Base-by-base conservation (phyloP, 2,113 vertebrate species). In the Gallinago jamesoni region DNA sequence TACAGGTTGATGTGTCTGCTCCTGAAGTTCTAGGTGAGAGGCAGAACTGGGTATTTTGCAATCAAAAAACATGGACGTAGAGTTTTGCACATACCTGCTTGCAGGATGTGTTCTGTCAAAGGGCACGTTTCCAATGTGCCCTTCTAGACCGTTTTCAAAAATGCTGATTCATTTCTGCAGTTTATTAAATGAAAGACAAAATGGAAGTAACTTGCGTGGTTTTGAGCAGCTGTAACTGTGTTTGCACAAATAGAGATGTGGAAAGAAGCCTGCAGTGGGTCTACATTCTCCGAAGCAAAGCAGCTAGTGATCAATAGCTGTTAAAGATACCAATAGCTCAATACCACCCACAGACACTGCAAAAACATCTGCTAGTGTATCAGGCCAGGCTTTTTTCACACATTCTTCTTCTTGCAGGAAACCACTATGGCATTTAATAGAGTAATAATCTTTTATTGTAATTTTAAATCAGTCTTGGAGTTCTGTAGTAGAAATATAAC, bases 291-390 rank as follows among this genome's bases (percentile, higher is more conserved):
- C 88, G 68, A 83, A 94, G 72, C 79, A 59, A 74, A 93, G 53
- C 89, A 92, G 86, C 76, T 87, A 83, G 56, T 50, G 76, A 90
- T 96, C 94, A 93, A 63, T 96, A 81, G 79, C 73, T 95, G 67
- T 79, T 91, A 30, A 76, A 87, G 45, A 72, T 82, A 53, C 35
- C 47, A 33, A 5, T 83, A 79, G 76, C 70, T 93, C 93, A 74
- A 10, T 77, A 59, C 64, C 68, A 59, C 76, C 55, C 79, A 86
- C 75, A 74, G 76, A 41, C 47, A 59, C 55, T 59, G 63, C 3
- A 47, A 22, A 67, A 52, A 52, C 82, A 9, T 39, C 45, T 90
- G 45, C 41, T 55, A 39, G 41, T 83, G 21, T 66, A 66, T 64
- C 45, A 86, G 25, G 45, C 15, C 60, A 70, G 85, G 45, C 24